These are phyloP conservation scores for Muscidifurax raptorellus DNA, from an alignment of 1,140 invertebrate genomes.

Conservation along the genomic window DNA sequence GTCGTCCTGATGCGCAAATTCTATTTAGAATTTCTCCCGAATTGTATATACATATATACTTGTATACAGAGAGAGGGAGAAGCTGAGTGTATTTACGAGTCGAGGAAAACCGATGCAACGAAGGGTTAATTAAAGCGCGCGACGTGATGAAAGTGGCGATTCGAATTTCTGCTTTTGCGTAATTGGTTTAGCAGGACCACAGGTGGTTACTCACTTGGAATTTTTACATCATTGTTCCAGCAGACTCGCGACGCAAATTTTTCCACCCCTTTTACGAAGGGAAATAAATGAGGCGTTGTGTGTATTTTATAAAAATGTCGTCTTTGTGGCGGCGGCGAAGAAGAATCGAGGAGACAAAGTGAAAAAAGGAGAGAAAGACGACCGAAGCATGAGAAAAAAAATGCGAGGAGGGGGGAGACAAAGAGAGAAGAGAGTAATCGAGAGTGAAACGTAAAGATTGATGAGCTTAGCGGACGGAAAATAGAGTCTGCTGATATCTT, in stretches of 20 bases:
- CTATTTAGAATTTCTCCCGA: not conserved
- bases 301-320: not conserved
- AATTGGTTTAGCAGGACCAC: not conserved
- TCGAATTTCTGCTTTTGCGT: not conserved
- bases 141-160: not conserved
- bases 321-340: not conserved
- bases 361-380: not conserved
- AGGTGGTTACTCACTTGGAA: not conserved
- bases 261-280: not conserved
- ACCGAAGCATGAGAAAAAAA: not conserved
- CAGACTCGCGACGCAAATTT: not conserved
- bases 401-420: not conserved
- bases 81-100: not conserved
- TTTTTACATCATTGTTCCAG: not conserved
- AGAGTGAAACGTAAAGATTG: constrained; percentile 34
- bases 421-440: constrained; percentile 3
- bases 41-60: not conserved
- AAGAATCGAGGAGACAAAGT: constrained; percentile 8
- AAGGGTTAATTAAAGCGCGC: not conserved
- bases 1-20: not conserved
- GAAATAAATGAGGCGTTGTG: not conserved
- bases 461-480: constrained; percentile 27
- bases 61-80: too few species aligned
- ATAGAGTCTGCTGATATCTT: not conserved
- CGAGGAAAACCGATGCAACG: not conserved